phyloP scores from a whole-genome alignment of 2,888 invertebrate species.

The Platycheirus rosarum region DNA sequence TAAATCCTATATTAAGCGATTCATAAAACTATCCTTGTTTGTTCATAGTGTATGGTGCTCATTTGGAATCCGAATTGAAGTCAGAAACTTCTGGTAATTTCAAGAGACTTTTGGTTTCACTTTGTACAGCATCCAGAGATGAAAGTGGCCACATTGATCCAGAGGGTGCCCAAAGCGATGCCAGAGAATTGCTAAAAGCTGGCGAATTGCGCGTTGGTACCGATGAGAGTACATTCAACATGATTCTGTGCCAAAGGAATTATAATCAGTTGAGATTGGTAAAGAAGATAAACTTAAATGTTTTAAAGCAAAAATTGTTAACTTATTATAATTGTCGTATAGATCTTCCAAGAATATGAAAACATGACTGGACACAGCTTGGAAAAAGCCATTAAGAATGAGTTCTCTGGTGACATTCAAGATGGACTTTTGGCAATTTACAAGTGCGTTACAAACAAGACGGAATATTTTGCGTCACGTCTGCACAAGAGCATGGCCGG shows the following conservation, averaged over 20 bases:
- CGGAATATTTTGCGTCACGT: conserved; percentile 93
- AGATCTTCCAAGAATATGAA: conserved; percentile 83
- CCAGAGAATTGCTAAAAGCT: conserved; percentile 90
- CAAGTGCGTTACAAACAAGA: conserved; percentile 90
- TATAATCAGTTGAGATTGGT: conserved; percentile 85
- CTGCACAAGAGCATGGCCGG: conserved; percentile 95
- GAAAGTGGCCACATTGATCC: conserved; percentile 90
- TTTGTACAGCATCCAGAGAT: conserved; percentile 88
- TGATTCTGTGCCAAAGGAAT: conserved; percentile 91
- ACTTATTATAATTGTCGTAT: neutral
- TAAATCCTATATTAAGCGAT: no score
- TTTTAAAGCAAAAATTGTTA: no score
- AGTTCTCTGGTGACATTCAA: conserved; percentile 92
- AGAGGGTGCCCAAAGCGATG: conserved; percentile 90
- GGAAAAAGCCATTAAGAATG: conserved; percentile 90
- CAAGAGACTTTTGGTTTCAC: conserved; percentile 92
- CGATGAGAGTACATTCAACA: conserved; percentile 93
- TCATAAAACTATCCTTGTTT: neutral
- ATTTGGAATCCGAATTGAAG: conserved; percentile 91
- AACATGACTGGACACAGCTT: conserved; percentile 90
- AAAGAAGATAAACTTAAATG: conserved; percentile 47
- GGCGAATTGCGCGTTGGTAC: conserved; percentile 89
- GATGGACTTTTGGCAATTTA: conserved; percentile 92
- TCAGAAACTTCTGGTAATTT: conserved; percentile 96
- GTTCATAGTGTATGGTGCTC: conserved; percentile 88